Conservation (phyloP, 2,797 vertebrate species). For the Atherinosoma microstoma region DNA sequence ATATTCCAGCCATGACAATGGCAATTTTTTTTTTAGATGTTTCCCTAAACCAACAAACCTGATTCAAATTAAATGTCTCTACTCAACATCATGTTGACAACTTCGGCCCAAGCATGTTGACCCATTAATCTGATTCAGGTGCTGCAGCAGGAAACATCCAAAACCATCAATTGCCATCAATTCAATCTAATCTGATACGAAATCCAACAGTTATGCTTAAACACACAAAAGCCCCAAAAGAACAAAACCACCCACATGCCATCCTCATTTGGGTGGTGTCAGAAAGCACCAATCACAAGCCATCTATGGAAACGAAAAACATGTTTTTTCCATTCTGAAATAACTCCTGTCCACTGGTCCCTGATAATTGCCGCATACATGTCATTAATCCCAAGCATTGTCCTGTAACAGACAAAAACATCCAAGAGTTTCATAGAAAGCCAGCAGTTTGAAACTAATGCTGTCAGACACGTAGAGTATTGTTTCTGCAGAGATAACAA, state of each 20-base stretch:
- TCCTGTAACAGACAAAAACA: conserved; percentile 29
- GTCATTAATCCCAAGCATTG: conserved; percentile 41
- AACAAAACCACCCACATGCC: too few relatives aligned
- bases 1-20: too few relatives aligned
- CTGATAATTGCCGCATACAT: conserved; percentile 41
- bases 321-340: conserved; percentile 51
- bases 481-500: conserved; percentile 23
- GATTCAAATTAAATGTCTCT: too few relatives aligned
- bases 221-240: background rate
- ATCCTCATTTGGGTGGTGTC: background rate
- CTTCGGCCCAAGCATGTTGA: too few relatives aligned
- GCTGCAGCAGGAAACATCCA: background rate
- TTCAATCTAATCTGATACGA: too few relatives aligned
- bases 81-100: too few relatives aligned
- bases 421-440: conserved; percentile 26
- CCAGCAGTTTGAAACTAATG: conserved; percentile 52
- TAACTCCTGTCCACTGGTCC: conserved; percentile 49
- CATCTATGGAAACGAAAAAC: conserved; percentile 27
- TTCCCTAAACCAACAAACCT: too few relatives aligned
- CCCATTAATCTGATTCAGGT: background rate
- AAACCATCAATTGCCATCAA: too few relatives aligned
- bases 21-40: too few relatives aligned
- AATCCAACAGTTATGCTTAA: too few relatives aligned
- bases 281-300: conserved; percentile 12
- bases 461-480: conserved; percentile 41